phyloP scores from a whole-genome alignment of 1,140 invertebrate genomes.

The Olivierus martensii region DNA sequence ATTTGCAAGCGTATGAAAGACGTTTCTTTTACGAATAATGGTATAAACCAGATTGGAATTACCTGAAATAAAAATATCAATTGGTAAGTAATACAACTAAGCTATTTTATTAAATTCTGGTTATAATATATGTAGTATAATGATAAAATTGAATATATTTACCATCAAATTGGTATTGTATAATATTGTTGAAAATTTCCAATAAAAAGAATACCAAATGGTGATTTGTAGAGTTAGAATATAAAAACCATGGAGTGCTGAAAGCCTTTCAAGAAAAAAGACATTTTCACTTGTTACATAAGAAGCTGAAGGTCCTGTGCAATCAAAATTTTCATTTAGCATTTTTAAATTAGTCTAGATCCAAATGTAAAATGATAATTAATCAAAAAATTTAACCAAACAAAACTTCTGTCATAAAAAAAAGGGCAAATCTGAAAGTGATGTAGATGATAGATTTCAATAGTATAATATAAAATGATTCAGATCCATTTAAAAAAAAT shows the following conservation, averaged over 20 bases:
- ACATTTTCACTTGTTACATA: too few species aligned
- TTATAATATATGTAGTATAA: not conserved
- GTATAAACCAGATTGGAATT: conserved; percentile 98
- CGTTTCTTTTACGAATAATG: conserved; percentile 92
- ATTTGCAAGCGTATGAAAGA: conserved; percentile 94
- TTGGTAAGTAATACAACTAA: not conserved
- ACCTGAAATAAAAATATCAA: conserved; percentile 35
- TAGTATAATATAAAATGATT: too few species aligned
- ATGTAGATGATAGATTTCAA: too few species aligned
- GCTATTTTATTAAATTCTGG: not conserved
- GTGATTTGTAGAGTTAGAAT: conserved; percentile 90
- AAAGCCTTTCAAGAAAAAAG: conserved; percentile 49
- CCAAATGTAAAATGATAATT: too few species aligned
- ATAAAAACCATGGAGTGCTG: conserved; percentile 97
- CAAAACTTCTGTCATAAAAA: too few species aligned
- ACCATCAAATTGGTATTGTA: conserved; percentile 99
- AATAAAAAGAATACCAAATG: conserved; percentile 96
- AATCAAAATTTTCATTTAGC: too few species aligned
- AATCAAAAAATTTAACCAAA: too few species aligned
- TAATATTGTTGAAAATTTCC: conserved; percentile 99
- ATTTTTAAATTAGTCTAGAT: too few species aligned
- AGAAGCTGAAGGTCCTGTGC: too few species aligned
- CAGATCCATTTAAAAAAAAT: too few species aligned
- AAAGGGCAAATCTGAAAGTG: too few species aligned
- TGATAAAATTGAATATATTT: conserved; percentile 21